phyloP scores from a whole-genome alignment of 1,140 invertebrate genomes.

The Pseudachorutes palmiensis region DNA sequence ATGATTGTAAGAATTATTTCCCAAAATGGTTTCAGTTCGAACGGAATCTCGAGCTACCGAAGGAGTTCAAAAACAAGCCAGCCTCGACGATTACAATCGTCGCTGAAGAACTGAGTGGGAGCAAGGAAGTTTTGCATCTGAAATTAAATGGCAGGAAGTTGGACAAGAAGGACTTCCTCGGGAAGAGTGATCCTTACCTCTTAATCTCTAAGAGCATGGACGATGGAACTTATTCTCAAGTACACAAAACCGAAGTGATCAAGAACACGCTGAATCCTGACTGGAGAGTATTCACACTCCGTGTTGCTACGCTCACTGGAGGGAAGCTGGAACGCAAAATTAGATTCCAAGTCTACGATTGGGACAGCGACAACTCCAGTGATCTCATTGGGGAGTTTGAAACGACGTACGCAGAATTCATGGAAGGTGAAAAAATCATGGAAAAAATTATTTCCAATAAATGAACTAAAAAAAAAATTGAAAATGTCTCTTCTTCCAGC shows the following conservation, averaged over 20 bases:
- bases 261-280: conserved; percentile 51
- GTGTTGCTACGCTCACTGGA: conserved; percentile 47
- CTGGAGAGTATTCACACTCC: conserved; percentile 49
- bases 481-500: conserved; percentile 9
- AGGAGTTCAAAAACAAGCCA: conserved; percentile 26
- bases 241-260: conserved; percentile 51
- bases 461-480: not conserved
- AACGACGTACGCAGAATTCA: conserved; percentile 42
- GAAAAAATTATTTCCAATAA: not conserved
- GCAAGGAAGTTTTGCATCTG: conserved; percentile 47
- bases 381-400: conserved; percentile 47
- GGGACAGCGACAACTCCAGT: conserved; percentile 46
- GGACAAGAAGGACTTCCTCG: conserved; percentile 51
- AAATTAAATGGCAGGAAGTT: conserved; percentile 46
- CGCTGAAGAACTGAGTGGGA: conserved; percentile 47
- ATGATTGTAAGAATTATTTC: too few species aligned
- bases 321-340: conserved; percentile 48
- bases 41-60: conserved; percentile 30
- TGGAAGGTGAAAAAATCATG: too few species aligned
- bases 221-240: conserved; percentile 47
- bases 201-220: conserved; percentile 47
- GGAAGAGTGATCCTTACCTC: conserved; percentile 52
- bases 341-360: conserved; percentile 47
- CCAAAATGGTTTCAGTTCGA: conserved; percentile 24
- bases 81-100: conserved; percentile 42